Conservation (phyloP, 1,140 invertebrate species). For the Pentalonia nigronervosa region DNA sequence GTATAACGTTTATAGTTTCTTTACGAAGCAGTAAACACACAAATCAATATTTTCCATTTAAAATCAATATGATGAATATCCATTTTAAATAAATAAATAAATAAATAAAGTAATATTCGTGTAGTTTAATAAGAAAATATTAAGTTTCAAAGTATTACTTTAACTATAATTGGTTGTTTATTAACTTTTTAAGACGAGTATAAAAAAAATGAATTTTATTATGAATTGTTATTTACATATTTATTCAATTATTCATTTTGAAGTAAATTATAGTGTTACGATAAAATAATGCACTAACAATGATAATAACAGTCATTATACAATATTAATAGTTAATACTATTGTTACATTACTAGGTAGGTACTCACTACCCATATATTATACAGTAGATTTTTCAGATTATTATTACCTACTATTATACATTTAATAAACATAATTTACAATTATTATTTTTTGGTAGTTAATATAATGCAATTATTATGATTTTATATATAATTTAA, state of each 20-base stretch:
- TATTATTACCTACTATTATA: conserved; percentile 9
- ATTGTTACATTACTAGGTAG: neutral
- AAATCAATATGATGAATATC: neutral
- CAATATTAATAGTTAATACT: conserved; percentile 1
- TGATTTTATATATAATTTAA: conserved; percentile 9
- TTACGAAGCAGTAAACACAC: neutral
- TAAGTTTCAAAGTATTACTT: neutral
- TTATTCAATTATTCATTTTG: conserved; percentile 35
- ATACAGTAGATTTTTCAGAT: neutral
- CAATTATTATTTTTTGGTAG: conserved; percentile 11
- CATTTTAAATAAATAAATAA: neutral
- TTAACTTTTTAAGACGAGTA: neutral
- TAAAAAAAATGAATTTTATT: neutral
- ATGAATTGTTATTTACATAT: conserved; percentile 32
- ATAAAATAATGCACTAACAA: neutral
- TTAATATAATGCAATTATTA: neutral
- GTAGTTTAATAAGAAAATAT: neutral
- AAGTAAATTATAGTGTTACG: conserved; percentile 25
- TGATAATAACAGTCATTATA: conserved; percentile 38
- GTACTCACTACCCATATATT: neutral
- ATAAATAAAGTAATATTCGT: neutral
- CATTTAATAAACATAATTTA: neutral
- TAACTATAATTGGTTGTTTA: neutral
- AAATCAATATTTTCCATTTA: neutral
- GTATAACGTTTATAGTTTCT: neutral